Conservation (phyloP, 2,113 vertebrate species). For the Notarius quadriscutis region DNA sequence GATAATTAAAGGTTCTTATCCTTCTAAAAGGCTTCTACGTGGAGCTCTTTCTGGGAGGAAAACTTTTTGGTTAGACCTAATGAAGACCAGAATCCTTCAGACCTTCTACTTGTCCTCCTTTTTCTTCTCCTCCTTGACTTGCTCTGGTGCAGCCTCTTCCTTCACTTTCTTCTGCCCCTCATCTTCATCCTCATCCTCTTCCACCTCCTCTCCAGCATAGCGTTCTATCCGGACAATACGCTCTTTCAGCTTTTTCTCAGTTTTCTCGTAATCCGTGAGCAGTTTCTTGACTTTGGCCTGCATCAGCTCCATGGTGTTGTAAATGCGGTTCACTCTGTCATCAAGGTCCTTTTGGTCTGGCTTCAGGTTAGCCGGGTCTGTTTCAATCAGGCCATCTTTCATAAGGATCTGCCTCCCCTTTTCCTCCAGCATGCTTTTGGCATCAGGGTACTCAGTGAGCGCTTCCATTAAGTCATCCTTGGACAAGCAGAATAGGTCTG, state of each 20-base stretch:
- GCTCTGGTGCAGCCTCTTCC: slow-evolving; percentile 9
- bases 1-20: neutral
- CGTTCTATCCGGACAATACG: slow-evolving; percentile 81
- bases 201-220: slow-evolving; percentile 66
- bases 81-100: neutral
- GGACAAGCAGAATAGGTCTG: slow-evolving; percentile 92
- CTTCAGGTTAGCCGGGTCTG: slow-evolving; percentile 82
- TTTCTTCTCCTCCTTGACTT: slow-evolving; percentile 7
- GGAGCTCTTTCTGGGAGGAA: neutral
- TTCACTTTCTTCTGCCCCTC: slow-evolving; percentile 9
- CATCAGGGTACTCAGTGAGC: slow-evolving; percentile 90
- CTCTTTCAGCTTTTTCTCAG: slow-evolving; percentile 78
- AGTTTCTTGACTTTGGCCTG: slow-evolving; percentile 85
- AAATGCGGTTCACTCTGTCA: slow-evolving; percentile 82
- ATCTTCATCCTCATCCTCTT: slow-evolving; percentile 64
- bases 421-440: slow-evolving; percentile 92
- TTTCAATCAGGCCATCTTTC: slow-evolving; percentile 90
- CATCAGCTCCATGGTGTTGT: slow-evolving; percentile 79
- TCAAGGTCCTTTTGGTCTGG: slow-evolving; percentile 86
- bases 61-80: neutral
- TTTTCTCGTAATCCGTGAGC: slow-evolving; percentile 76
- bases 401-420: slow-evolving; percentile 92
- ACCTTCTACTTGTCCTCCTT: neutral
- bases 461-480: slow-evolving; percentile 98
- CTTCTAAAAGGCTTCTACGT: neutral